phyloP scores from a whole-genome alignment of 2,797 vertebrate species.

The Coilia nasus region DNA sequence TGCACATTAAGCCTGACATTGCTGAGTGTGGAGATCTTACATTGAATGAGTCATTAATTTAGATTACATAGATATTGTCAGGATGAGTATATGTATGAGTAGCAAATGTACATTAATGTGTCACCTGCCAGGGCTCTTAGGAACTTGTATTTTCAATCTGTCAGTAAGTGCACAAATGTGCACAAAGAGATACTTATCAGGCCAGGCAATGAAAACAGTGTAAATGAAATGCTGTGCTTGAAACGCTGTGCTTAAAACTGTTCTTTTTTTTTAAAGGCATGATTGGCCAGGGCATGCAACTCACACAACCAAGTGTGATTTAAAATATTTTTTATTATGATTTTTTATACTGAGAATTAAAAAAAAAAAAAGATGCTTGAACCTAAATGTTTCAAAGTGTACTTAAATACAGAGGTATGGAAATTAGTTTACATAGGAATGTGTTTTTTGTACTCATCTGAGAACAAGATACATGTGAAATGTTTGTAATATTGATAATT shows the following conservation, averaged over 20 bases:
- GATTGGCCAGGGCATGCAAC: background rate
- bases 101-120: background rate
- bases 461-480: background rate
- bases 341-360: background rate
- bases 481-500: background rate
- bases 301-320: background rate
- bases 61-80: background rate
- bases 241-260: background rate
- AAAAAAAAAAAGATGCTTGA: too few relatives aligned
- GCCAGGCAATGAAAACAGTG: too few relatives aligned
- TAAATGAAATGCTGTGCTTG: too few relatives aligned
- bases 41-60: background rate
- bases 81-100: background rate
- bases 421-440: background rate
- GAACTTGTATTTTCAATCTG: background rate
- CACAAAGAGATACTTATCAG: background rate
- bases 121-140: background rate
- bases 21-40: background rate
- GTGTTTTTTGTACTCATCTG: background rate
- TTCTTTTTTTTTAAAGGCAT: background rate
- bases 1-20: background rate
- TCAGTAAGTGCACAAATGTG: too few relatives aligned
- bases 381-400: background rate
- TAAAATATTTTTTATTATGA: background rate
- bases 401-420: background rate